These are phyloP conservation scores for Dipodomys ordii DNA, from an alignment of 2,113 vertebrate genomes.

Conservation along the genomic window DNA sequence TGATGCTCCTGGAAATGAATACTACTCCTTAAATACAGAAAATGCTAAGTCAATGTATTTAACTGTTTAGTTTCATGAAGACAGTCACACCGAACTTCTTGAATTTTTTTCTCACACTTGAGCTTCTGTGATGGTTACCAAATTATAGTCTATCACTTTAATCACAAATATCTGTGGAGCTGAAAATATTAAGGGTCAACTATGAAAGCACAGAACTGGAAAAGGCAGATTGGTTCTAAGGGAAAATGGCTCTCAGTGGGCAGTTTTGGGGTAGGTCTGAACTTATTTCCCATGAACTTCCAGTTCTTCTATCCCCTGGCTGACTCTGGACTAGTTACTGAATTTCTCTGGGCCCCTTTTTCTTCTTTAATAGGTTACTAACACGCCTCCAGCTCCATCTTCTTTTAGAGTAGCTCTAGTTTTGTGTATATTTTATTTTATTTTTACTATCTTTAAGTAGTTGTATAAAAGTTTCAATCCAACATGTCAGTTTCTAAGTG, in stretches of 20 bases:
- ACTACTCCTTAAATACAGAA: no score
- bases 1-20: background rate
- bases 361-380: constrained; percentile 2
- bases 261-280: background rate
- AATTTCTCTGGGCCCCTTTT: background rate
- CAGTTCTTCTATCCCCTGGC: background rate
- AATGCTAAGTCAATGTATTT: background rate
- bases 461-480: no score
- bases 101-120: background rate
- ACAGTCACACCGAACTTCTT: background rate
- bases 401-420: background rate
- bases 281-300: background rate
- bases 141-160: background rate
- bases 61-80: background rate
- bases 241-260: background rate
- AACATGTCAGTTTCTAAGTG: no score
- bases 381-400: background rate
- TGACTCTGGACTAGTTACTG: background rate
- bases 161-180: background rate
- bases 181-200: background rate
- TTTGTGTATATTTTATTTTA: background rate
- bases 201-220: background rate
- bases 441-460: no score
- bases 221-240: background rate
- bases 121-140: background rate